phyloP scores from a whole-genome alignment of 1,140 invertebrate genomes.

The Manduca sexta region DNA sequence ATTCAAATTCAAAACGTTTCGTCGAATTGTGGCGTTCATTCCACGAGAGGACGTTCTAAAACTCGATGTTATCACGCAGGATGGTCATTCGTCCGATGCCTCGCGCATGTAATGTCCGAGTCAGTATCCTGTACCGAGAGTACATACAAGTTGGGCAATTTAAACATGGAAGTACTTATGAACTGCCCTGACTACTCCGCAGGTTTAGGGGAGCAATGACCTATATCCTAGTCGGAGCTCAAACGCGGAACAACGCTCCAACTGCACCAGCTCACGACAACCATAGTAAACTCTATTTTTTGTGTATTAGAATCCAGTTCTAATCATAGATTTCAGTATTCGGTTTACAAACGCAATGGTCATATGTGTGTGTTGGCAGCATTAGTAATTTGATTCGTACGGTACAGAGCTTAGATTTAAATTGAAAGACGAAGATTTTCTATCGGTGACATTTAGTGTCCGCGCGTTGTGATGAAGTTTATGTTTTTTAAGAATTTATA shows the following conservation, averaged over 20 bases:
- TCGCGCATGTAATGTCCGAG: conserved; percentile 38
- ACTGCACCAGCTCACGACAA: conserved; percentile 32
- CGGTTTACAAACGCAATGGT: conserved; percentile 35
- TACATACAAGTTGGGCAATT: conserved; percentile 67
- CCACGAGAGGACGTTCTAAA: conserved; percentile 33
- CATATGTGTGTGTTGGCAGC: conserved; percentile 38
- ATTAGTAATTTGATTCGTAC: conserved; percentile 57
- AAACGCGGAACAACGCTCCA: conserved; percentile 43
- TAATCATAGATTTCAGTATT: conserved; percentile 52
- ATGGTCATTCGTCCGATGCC: conserved; percentile 39
- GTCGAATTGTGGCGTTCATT: conserved; percentile 28
- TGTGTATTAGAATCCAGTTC: conserved; percentile 63
- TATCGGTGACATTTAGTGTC: conserved; percentile 28
- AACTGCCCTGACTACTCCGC: conserved; percentile 63
- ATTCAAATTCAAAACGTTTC: conserved; percentile 14
- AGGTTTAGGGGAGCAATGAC: conserved; percentile 72
- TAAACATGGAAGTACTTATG: conserved; percentile 66
- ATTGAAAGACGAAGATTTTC: conserved; percentile 24
- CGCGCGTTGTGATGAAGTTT: conserved; percentile 41
- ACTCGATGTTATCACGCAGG: conserved; percentile 36
- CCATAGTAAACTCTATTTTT: conserved; percentile 66
- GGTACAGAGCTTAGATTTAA: conserved; percentile 32
- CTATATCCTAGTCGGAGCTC: conserved; percentile 64
- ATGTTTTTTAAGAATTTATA: conserved; percentile 72
- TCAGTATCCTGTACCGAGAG: conserved; percentile 60